Evolutionary conservation across 2,797 vertebrate genomes (phyloP).

Genomic region (Danio kyathit): DNA sequence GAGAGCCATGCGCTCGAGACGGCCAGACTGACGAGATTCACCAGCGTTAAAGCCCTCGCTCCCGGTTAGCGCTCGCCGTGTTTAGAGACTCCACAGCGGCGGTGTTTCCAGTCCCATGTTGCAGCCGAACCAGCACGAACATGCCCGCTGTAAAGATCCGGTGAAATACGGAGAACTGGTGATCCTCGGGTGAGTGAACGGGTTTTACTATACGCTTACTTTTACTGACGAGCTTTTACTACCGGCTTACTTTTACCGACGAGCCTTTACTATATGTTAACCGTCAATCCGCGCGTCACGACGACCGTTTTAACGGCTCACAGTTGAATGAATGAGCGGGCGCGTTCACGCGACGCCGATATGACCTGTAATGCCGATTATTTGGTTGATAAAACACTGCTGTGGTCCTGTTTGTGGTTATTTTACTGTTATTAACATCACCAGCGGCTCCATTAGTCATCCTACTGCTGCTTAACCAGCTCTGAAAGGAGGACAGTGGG

Average conservation of each 20-base stretch:
- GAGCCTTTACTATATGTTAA: too few species aligned
- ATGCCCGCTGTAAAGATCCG: slow-evolving; percentile 91
- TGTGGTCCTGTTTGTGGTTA: too few species aligned
- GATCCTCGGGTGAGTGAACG: slow-evolving; percentile 90
- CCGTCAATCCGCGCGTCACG: not conserved
- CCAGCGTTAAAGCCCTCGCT: slow-evolving; percentile 1
- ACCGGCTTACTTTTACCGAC: too few species aligned
- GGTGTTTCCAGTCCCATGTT: slow-evolving; percentile 86
- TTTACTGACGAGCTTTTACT: not conserved
- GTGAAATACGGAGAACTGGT: slow-evolving; percentile 96
- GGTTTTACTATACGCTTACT: not conserved
- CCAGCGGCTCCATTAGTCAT: too few species aligned
- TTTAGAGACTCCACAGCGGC: slow-evolving; percentile 59
- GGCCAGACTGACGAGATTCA: not conserved
- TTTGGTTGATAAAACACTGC: not conserved
- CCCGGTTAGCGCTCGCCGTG: not conserved
- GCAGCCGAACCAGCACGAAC: slow-evolving; percentile 91
- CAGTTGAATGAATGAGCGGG: not conserved
- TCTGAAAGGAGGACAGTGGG: not conserved
- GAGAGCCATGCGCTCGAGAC: slow-evolving; percentile 41
- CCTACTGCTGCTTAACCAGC: not conserved
- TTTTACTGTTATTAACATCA: not conserved
- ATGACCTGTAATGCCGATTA: not conserved
- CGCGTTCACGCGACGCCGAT: not conserved
- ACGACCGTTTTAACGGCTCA: not conserved